Evolutionary conservation across 2,797 vertebrate genomes (phyloP), one percentile per base, ranked within the genome.

Genomic region (Liparis tanakae): DNA sequence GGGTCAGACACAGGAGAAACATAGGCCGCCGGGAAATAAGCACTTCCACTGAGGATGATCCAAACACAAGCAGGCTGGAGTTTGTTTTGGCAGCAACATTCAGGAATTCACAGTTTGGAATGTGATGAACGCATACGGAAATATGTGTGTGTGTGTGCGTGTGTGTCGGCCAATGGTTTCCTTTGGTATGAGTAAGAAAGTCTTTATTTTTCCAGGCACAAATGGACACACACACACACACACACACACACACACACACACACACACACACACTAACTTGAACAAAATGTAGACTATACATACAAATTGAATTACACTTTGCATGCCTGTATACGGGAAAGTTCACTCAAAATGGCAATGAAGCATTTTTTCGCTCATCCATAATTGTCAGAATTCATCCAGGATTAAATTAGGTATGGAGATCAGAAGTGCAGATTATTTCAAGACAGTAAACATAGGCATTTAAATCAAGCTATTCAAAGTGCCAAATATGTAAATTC

Each of bases 111-210:
- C 37, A 61, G 48, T 65, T 63, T 69, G 54, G 44, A 59, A 12
- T 30, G 44, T 64, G 37, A 37, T 70, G 36, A 48, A 25, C 1
- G 63, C 71, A 20, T 72, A 50, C 18, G 20, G 22, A 61, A 54
- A 39, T 30, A 8, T 48, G 41, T 61, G 20, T 44, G 41, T 41
- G 72, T 61, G 30, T 48, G 20, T 39, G 6, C 10, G 39, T 56
- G 30, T 54, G 46, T 6, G 44, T 53, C n/a, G n/a, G n/a, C n/a
- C n/a, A n/a, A 44, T 68, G 54, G 62, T 78, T 83, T 86, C 75
- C 59, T 67, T 39, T 59, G 58, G 56, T 75, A 25, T 81, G 68
- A 83, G 48, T 83, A 76, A 82, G 78, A 79, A 61, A 79, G 43
- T 46, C 59, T 37, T 66, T 18, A 15, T 68, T 33, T 15, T 5